Evolutionary conservation across 2,113 vertebrate genomes (phyloP).

Genomic region (Halcyon senegalensis): DNA sequence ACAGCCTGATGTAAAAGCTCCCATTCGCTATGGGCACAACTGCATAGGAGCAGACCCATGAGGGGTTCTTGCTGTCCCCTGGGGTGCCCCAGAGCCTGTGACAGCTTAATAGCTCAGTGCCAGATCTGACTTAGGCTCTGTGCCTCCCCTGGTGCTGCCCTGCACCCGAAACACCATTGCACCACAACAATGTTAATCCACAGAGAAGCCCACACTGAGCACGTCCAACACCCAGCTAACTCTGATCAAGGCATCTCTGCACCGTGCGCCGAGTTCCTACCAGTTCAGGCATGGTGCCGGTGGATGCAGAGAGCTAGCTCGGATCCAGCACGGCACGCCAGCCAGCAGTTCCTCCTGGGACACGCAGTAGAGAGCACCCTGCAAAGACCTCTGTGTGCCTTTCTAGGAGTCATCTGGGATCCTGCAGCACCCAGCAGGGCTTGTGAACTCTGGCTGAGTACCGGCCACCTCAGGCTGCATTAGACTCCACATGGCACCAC

Average conservation of each 20-base stretch:
- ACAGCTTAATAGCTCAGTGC: neutral
- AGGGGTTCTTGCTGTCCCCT: neutral
- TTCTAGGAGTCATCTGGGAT: neutral
- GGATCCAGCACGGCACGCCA: neutral
- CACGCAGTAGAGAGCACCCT: neutral
- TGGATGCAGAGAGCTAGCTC: neutral
- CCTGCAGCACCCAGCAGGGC: neutral
- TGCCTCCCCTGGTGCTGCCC: neutral
- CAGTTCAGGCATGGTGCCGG: neutral
- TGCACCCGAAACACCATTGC: neutral
- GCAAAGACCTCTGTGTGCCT: neutral
- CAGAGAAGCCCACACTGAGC: neutral
- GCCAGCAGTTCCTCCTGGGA: neutral
- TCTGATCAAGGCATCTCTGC: neutral
- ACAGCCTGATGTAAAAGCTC: neutral
- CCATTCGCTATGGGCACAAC: neutral
- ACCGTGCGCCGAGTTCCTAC: neutral
- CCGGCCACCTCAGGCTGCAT: neutral
- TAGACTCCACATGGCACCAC: neutral
- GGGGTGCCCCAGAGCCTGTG: neutral
- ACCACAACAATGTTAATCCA: neutral
- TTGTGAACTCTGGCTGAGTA: neutral
- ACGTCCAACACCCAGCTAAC: rapidly evolving
- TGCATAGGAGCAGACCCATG: neutral
- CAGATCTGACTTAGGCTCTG: neutral